Conservation (phyloP, 2,797 vertebrate species). For the Neopelma chrysocephalum region DNA sequence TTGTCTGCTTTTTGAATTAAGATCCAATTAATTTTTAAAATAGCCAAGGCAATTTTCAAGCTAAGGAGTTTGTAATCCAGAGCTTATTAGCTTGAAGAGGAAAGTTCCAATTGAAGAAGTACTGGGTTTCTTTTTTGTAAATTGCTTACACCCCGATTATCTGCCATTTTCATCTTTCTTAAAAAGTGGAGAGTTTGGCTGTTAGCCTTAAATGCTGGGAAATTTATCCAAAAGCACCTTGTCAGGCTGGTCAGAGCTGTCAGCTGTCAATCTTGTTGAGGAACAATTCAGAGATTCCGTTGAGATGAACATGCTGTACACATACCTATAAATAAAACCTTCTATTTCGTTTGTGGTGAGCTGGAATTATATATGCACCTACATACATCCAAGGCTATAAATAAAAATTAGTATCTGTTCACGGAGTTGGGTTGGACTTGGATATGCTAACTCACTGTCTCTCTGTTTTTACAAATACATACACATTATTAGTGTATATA, state of each 20-base stretch:
- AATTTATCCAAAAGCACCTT: neutral
- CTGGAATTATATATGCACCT: slow-evolving; percentile 2
- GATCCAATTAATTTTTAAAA: neutral
- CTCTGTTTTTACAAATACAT: neutral
- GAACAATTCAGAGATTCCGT: neutral
- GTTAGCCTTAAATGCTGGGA: neutral
- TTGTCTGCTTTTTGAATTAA: neutral
- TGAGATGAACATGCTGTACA: neutral
- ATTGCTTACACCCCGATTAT: neutral
- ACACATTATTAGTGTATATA: neutral
- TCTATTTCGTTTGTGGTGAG: neutral
- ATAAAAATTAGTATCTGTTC: slow-evolving; percentile 13
- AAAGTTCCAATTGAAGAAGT: neutral
- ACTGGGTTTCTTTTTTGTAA: neutral
- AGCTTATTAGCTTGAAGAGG: neutral
- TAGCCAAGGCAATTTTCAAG: neutral
- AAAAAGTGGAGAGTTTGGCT: neutral
- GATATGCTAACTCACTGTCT: neutral
- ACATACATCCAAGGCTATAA: slow-evolving; percentile 4
- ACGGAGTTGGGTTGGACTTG: neutral
- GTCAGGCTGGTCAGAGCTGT: slow-evolving; percentile 4
- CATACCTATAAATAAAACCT: slow-evolving; percentile 25
- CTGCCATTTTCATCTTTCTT: neutral
- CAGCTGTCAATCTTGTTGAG: slow-evolving; percentile 22
- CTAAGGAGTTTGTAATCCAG: neutral